phyloP scores from a whole-genome alignment of 2,888 invertebrate genomes.

The Agrochola macilenta region DNA sequence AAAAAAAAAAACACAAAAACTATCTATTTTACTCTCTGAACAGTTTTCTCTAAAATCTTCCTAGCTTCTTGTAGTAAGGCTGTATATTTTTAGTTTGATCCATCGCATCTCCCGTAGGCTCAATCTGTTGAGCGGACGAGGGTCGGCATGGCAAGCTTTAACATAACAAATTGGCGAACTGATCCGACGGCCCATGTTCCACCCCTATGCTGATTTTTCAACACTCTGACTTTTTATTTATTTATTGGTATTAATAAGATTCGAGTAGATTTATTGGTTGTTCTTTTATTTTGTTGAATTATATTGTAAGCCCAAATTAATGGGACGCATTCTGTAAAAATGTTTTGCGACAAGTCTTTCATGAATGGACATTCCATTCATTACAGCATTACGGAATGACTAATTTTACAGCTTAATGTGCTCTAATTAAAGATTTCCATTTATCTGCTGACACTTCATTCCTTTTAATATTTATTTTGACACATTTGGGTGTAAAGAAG shows the following conservation, averaged over 20 bases:
- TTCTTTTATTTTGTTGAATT: conserved; percentile 6
- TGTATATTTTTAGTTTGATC: conserved; percentile 80
- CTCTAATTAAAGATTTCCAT: not conserved
- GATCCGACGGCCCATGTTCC: conserved; percentile 76
- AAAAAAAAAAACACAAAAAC: not conserved
- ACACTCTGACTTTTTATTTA: conserved; percentile 51
- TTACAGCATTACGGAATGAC: not conserved
- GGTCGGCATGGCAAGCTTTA: conserved; percentile 76
- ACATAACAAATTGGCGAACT: conserved; percentile 86
- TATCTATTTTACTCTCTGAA: not conserved
- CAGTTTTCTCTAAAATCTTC: conserved; percentile 13
- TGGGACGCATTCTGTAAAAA: not conserved
- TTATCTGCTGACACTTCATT: not conserved
- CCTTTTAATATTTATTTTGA: conserved; percentile 1
- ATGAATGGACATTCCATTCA: not conserved
- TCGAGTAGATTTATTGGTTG: conserved; percentile 28
- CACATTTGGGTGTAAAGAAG: conserved; percentile 20
- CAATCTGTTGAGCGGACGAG: conserved; percentile 80
- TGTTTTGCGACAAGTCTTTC: not conserved
- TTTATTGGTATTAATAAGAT: conserved; percentile 57
- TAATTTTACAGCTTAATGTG: not conserved
- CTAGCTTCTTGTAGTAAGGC: conserved; percentile 53
- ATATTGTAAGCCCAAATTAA: not conserved
- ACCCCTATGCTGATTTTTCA: conserved; percentile 61
- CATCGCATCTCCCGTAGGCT: conserved; percentile 79